Evolutionary conservation across 1,140 invertebrate genomes (phyloP).

Genomic region (Chlorops oryzae): DNA sequence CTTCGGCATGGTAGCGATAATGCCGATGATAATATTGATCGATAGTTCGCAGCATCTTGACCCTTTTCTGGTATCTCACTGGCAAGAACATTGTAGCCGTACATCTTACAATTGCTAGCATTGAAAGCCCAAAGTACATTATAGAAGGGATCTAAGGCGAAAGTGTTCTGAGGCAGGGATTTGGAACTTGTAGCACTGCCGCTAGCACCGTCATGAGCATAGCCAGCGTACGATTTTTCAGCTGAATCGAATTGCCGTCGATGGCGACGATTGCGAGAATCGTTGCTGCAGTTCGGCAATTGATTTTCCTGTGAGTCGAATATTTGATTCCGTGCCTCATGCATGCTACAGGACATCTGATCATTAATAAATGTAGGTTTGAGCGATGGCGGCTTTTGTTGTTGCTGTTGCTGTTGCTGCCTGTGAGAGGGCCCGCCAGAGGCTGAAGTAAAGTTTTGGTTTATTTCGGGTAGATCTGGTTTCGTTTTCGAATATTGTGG

Average conservation of each 20-base stretch:
- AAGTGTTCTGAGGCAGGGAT: conserved; percentile 34
- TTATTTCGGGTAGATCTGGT: conserved; percentile 29
- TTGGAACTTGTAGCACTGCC: conserved; percentile 19
- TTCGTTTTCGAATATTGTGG: conserved; percentile 28
- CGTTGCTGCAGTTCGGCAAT: background rate
- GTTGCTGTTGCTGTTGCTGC: too few species aligned
- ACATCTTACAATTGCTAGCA: conserved; percentile 62
- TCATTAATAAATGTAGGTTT: conserved; percentile 41
- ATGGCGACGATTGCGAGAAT: conserved; percentile 16
- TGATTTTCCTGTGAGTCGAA: conserved; percentile 37
- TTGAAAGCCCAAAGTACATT: conserved; percentile 81
- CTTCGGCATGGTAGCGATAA: conserved; percentile 68
- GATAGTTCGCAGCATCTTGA: conserved; percentile 37
- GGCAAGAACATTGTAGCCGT: conserved; percentile 75
- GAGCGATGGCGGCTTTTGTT: too few species aligned
- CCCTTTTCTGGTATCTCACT: conserved; percentile 52
- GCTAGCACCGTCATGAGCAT: background rate
- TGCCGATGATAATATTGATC: conserved; percentile 52
- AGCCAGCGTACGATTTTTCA: background rate
- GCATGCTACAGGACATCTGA: conserved; percentile 46
- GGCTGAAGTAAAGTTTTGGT: conserved; percentile 34
- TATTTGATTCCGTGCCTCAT: conserved; percentile 43
- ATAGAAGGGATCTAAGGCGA: conserved; percentile 74
- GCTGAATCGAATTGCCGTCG: conserved; percentile 9
- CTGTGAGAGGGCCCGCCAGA: conserved; percentile 22